phyloP scores from a whole-genome alignment of 2,113 vertebrate genomes.

The Rhadina sibilatrix region DNA sequence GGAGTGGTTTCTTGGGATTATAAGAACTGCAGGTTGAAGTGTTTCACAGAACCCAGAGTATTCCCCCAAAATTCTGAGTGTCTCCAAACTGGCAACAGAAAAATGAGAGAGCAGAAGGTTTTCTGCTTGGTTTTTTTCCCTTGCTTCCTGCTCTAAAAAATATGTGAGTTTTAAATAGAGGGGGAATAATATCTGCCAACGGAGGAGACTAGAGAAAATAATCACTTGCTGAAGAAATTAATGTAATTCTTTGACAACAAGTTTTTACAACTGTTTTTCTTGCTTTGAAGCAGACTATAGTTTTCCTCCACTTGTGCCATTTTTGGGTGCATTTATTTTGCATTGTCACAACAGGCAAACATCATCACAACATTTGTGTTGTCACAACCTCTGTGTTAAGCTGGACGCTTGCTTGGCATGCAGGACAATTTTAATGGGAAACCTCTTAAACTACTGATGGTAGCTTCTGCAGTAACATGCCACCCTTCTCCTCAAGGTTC shows the following conservation, averaged over 20 bases:
- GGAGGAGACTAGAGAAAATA: not conserved
- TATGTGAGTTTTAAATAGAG: not conserved
- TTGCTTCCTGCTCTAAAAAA: not conserved
- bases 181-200: not conserved
- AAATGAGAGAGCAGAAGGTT: not conserved
- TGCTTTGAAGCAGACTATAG: not conserved
- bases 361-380: not conserved
- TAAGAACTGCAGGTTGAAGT: not conserved
- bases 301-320: not conserved
- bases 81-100: not conserved
- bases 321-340: not conserved
- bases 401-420: not conserved
- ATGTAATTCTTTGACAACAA: not conserved
- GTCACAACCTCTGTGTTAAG: fast-evolving
- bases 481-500: not conserved
- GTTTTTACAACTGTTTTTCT: not conserved
- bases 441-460: not conserved
- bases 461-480: not conserved
- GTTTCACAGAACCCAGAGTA: not conserved
- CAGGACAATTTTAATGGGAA: not conserved
- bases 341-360: not conserved
- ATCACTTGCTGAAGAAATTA: not conserved
- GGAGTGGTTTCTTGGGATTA: not conserved
- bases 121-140: not conserved
- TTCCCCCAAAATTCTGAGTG: not conserved